phyloP scores from a whole-genome alignment of 2,888 invertebrate species.

The Entomobrya proxima region DNA sequence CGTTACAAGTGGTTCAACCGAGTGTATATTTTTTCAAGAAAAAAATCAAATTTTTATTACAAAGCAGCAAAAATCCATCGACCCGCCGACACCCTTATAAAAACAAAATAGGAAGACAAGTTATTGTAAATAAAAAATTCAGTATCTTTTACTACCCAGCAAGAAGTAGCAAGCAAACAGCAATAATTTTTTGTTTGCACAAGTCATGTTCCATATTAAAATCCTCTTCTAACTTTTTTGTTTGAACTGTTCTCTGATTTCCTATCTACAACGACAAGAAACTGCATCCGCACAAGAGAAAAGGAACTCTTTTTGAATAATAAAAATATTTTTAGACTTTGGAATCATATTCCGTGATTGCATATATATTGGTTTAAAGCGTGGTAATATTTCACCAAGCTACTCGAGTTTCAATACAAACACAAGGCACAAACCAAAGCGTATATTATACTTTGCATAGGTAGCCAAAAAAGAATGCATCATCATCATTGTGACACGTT shows the following conservation, averaged over 20 bases:
- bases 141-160: not conserved
- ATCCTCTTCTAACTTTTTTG: slow-evolving; percentile 10
- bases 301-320: too few relatives aligned
- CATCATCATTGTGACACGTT: slow-evolving; percentile 31
- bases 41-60: not conserved
- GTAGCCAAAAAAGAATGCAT: slow-evolving; percentile 37
- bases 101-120: not conserved
- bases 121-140: not conserved
- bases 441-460: too few relatives aligned
- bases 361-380: not conserved
- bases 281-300: not conserved
- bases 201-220: slow-evolving; percentile 34
- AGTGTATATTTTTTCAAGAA: not conserved
- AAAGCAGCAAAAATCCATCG: not conserved
- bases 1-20: slow-evolving; percentile 6
- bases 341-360: not conserved
- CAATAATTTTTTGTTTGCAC: slow-evolving; percentile 15
- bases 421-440: not conserved
- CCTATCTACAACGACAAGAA: not conserved
- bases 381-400: not conserved
- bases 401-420: not conserved
- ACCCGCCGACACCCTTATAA: slow-evolving; percentile 3
- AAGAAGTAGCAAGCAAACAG: not conserved
- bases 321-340: not conserved
- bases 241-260: slow-evolving; percentile 17